Conservation (phyloP, 2,113 vertebrate species). For the Ramphastos sulfuratus region DNA sequence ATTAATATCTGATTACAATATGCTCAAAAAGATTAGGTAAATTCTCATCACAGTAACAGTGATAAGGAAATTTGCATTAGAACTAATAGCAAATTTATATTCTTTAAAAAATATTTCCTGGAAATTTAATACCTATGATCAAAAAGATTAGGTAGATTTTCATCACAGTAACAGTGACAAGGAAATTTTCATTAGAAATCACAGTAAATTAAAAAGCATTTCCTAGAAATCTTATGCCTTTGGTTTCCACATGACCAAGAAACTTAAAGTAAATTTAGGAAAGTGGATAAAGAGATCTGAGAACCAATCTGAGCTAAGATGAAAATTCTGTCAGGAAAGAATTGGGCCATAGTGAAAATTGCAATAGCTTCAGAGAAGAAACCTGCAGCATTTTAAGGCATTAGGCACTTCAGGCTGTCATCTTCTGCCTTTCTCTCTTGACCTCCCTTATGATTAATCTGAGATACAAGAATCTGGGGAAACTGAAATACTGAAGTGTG, state of each 20-base stretch:
- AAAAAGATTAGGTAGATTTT: too few relatives aligned
- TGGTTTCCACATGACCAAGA: not conserved
- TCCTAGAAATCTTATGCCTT: not conserved
- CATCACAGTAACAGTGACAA: too few relatives aligned
- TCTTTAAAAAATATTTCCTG: too few relatives aligned
- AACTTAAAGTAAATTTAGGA: not conserved
- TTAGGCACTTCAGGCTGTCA: not conserved
- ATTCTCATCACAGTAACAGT: not conserved
- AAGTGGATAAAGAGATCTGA: not conserved
- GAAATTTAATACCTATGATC: too few relatives aligned
- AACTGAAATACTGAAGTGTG: slow-evolving; percentile 1
- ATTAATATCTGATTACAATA: not conserved
- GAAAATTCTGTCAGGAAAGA: not conserved
- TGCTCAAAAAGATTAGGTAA: not conserved
- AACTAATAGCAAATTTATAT: not conserved
- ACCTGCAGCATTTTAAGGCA: not conserved
- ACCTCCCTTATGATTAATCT: not conserved
- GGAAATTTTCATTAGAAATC: too few relatives aligned
- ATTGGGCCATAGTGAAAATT: not conserved
- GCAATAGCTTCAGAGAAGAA: not conserved
- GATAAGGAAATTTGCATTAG: not conserved
- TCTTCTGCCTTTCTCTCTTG: not conserved
- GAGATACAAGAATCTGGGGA: not conserved
- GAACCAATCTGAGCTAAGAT: not conserved
- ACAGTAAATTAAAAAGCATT: not conserved